Evolutionary conservation across 2,888 invertebrate genomes (phyloP).

Genomic region (Nezara viridula): DNA sequence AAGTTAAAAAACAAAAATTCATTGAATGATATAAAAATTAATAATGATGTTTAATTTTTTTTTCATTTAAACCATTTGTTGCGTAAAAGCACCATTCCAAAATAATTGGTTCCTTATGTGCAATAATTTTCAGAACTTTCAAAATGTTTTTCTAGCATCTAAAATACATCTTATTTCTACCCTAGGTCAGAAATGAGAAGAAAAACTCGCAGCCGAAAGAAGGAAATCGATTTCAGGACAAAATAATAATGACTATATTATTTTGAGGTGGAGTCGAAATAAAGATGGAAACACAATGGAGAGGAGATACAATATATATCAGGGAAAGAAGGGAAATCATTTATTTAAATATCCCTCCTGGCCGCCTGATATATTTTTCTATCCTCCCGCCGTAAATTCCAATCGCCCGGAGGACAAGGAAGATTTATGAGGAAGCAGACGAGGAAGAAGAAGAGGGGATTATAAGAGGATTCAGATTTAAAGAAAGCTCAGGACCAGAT

Average conservation of each 20-base stretch:
- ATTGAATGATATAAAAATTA: no score
- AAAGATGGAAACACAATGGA: neutral
- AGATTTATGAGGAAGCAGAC: slow-evolving; percentile 12
- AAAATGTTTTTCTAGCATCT: no score
- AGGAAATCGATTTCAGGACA: neutral
- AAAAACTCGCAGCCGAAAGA: no score
- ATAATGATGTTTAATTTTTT: no score
- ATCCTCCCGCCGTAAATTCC: slow-evolving; percentile 11
- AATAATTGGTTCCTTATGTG: no score
- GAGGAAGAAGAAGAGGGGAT: neutral
- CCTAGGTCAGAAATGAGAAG: no score
- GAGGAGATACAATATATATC: neutral
- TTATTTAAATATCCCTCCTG: slow-evolving; percentile 40
- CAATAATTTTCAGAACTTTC: no score
- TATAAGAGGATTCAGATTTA: slow-evolving; percentile 35
- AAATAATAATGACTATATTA: neutral
- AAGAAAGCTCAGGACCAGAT: slow-evolving; percentile 33
- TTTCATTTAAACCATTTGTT: no score
- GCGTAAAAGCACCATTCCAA: no score
- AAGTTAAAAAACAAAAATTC: no score
- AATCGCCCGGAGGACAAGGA: neutral
- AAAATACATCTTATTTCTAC: no score
- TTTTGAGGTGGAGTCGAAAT: neutral
- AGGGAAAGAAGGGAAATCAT: neutral
- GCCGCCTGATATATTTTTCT: neutral